These are phyloP conservation scores for Listronotus bonariensis DNA, from an alignment of 1,140 invertebrate species.

Conservation along the genomic window DNA sequence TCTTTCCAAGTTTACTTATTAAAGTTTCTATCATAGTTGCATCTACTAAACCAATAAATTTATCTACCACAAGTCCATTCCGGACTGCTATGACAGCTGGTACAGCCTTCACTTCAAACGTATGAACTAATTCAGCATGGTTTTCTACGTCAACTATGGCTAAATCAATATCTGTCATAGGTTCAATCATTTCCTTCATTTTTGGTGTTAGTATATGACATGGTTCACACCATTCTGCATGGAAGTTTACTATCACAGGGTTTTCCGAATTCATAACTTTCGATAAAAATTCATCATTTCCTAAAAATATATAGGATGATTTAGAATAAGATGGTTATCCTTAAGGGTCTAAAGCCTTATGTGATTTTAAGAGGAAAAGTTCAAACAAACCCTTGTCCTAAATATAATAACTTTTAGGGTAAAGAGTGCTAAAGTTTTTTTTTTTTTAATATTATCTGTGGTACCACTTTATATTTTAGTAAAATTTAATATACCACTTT, in stretches of 20 bases:
- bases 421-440: no score
- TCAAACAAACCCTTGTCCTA: no score
- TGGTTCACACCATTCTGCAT: constrained; percentile 93
- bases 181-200: constrained; percentile 79
- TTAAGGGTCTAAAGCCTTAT: no score
- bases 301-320: constrained; percentile 10
- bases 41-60: constrained; percentile 90
- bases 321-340: no score
- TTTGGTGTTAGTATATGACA: constrained; percentile 93
- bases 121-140: constrained; percentile 80
- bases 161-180: constrained; percentile 78
- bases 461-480: no score
- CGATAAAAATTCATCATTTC: constrained; percentile 63
- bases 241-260: constrained; percentile 85
- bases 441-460: no score
- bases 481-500: no score
- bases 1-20: constrained; percentile 72
- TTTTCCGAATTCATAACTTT: constrained; percentile 81
- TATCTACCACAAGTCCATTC: constrained; percentile 86
- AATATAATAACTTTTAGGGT: no score
- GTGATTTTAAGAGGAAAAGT: no score
- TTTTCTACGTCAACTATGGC: constrained; percentile 93
- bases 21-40: constrained; percentile 82
- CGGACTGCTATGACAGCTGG: constrained; percentile 88
- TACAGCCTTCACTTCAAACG: constrained; percentile 87